These are phyloP conservation scores for Tachina lurida DNA, from an alignment of 2,888 invertebrate species.

Conservation along the genomic window DNA sequence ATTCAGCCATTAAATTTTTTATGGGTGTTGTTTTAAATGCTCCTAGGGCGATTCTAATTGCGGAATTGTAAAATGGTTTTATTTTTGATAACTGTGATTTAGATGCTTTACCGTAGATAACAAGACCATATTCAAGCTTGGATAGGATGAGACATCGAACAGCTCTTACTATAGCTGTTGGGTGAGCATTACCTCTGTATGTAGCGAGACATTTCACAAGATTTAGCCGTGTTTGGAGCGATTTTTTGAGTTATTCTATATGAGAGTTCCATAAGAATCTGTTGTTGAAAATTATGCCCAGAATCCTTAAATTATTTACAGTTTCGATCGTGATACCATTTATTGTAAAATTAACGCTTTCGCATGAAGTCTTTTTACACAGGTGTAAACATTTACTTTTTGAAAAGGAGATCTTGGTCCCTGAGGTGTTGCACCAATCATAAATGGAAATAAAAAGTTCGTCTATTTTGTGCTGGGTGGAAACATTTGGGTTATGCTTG, in stretches of 20 bases:
- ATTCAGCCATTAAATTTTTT: too few relatives aligned
- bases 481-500: not conserved
- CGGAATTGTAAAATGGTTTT: too few relatives aligned
- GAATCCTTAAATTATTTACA: not conserved
- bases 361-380: not conserved
- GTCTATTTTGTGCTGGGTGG: not conserved
- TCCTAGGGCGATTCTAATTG: too few relatives aligned
- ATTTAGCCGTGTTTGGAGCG: not conserved
- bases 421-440: not conserved
- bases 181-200: too few relatives aligned
- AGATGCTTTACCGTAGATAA: too few relatives aligned
- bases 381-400: not conserved
- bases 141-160: too few relatives aligned
- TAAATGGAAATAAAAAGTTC: not conserved
- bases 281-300: conserved; percentile 25
- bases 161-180: too few relatives aligned
- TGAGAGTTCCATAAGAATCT: not conserved
- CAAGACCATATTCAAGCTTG: too few relatives aligned
- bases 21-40: too few relatives aligned
- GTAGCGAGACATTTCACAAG: too few relatives aligned
- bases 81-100: too few relatives aligned
- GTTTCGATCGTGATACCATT: not conserved
- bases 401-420: not conserved
- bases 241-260: not conserved
- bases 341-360: not conserved